Evolutionary conservation across 2,797 vertebrate species (phyloP).

Genomic region (Gallinago stenura): DNA sequence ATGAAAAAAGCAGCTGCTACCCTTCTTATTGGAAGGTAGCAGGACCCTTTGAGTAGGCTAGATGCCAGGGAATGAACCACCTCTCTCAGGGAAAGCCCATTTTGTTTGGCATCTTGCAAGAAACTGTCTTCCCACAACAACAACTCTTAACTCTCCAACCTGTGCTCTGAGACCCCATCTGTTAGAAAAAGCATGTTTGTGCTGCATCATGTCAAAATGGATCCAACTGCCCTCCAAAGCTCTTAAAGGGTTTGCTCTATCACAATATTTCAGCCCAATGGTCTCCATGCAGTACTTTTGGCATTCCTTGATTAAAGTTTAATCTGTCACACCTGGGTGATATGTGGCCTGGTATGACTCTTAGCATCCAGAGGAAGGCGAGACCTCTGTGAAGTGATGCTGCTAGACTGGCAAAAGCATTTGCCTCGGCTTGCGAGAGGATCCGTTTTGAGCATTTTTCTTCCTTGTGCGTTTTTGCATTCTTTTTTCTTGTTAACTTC

Average conservation of each 20-base stretch:
- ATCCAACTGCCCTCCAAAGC: neutral
- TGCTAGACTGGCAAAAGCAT: neutral
- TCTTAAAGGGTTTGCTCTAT: neutral
- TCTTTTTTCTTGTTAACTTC: neutral
- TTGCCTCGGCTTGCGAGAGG: neutral
- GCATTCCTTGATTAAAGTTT: neutral
- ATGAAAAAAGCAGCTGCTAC: neutral
- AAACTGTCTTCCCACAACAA: neutral
- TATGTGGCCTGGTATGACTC: neutral
- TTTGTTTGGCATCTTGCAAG: neutral
- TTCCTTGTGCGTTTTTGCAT: neutral
- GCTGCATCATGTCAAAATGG: neutral
- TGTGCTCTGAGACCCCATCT: neutral
- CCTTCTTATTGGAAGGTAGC: neutral
- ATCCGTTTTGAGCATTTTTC: neutral
- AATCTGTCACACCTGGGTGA: neutral
- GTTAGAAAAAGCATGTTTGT: neutral
- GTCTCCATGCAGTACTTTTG: fast-evolving
- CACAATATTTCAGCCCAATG: neutral
- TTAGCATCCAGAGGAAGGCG: fast-evolving
- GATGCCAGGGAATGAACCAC: neutral
- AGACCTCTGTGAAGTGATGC: fast-evolving
- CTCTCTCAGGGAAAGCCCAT: neutral
- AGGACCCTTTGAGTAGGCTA: neutral
- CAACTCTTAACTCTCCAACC: neutral